Percentiles rank a stretch among this genome's conserved stretches.
Evolutionary conservation across 2,888 invertebrate genomes (phyloP).

Genomic region (Crocallis elinguaria): DNA sequence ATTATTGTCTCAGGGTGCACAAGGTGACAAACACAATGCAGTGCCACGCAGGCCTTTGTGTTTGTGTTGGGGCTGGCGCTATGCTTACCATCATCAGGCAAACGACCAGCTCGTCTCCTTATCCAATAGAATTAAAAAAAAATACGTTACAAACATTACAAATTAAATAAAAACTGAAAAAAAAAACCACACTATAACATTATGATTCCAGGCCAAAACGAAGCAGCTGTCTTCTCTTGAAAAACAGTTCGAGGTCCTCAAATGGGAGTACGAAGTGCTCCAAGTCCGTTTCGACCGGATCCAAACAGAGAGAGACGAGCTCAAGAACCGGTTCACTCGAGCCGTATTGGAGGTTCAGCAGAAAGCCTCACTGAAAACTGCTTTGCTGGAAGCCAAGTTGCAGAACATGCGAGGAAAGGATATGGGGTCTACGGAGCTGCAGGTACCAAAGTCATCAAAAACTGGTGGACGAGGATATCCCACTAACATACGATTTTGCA

Average conservation of each 20-base stretch:
- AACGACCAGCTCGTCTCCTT: too few species aligned
- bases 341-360: slow-evolving; percentile 95
- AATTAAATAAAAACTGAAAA: too few species aligned
- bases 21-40: too few species aligned
- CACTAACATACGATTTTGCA: too few species aligned
- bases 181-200: too few species aligned
- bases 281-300: slow-evolving; percentile 92
- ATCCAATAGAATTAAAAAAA: too few species aligned
- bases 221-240: slow-evolving; percentile 77
- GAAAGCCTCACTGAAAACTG: slow-evolving; percentile 92
- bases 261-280: slow-evolving; percentile 88
- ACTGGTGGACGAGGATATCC: too few species aligned
- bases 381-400: slow-evolving; percentile 91
- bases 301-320: slow-evolving; percentile 90
- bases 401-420: slow-evolving; percentile 88
- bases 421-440: slow-evolving; percentile 85
- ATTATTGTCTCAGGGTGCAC: too few species aligned
- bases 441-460: slow-evolving; percentile 57
- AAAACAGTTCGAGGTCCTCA: slow-evolving; percentile 86
- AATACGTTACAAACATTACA: too few species aligned
- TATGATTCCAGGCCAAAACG: slow-evolving; percentile 76
- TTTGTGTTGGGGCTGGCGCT: too few species aligned
- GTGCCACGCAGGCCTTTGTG: too few species aligned
- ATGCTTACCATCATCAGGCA: too few species aligned
- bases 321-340: slow-evolving; percentile 91